phyloP scores from a whole-genome alignment of 2,797 vertebrate species.

The Enteromius trimaculatus region DNA sequence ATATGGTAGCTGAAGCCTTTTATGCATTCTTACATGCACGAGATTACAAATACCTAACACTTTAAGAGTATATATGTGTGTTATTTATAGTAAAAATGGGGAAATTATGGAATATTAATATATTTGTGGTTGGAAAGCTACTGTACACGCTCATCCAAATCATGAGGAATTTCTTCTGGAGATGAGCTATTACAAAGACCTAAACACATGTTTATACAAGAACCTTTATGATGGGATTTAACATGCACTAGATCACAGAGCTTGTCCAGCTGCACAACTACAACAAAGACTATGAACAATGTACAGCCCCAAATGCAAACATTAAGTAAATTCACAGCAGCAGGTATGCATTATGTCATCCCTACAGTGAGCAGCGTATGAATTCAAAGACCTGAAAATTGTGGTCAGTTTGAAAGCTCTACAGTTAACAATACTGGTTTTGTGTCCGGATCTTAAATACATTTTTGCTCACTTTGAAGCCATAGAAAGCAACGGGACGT shows the following conservation, averaged over 20 bases:
- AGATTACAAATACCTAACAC: neutral
- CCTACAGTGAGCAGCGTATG: too few relatives aligned
- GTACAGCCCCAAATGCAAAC: neutral
- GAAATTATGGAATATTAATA: neutral
- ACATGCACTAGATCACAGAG: conserved; percentile 49
- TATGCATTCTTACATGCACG: neutral
- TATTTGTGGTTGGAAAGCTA: conserved; percentile 1
- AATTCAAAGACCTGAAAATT: neutral
- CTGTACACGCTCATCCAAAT: conserved; percentile 45
- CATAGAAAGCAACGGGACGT: neutral
- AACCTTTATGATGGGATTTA: conserved; percentile 73
- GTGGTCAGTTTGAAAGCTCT: neutral
- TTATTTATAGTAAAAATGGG: neutral
- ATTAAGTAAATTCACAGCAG: neutral
- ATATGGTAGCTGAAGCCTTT: neutral
- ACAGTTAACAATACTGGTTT: neutral
- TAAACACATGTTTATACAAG: conserved; percentile 75
- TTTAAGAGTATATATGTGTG: neutral
- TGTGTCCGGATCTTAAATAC: neutral
- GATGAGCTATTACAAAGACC: conserved; percentile 60
- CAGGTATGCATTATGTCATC: conserved; percentile 6
- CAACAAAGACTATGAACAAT: conserved; percentile 18
- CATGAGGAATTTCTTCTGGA: conserved; percentile 62
- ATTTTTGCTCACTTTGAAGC: neutral
- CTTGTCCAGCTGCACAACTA: conserved; percentile 60